Evolutionary conservation across 2,113 vertebrate genomes (phyloP).

Genomic region (Psilopsiagon aurifrons): DNA sequence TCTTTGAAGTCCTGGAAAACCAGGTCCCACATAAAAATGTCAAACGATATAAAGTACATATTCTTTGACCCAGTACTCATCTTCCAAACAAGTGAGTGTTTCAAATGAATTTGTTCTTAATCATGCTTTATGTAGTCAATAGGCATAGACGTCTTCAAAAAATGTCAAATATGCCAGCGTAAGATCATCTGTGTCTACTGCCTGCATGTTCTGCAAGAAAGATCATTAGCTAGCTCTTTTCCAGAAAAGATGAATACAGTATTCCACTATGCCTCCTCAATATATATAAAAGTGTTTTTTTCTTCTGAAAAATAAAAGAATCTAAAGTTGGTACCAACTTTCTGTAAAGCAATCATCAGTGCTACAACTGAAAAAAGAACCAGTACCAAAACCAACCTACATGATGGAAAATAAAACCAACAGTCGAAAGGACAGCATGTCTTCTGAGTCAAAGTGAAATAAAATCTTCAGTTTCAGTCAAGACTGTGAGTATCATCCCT

Average conservation of each 20-base stretch:
- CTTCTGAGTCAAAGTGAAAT: neutral
- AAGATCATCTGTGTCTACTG: neutral
- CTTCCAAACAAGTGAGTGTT: neutral
- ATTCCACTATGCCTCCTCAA: neutral
- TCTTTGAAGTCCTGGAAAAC: neutral
- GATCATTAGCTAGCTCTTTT: neutral
- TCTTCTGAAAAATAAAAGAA: neutral
- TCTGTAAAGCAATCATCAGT: neutral
- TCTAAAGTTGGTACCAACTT: neutral
- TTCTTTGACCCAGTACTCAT: neutral
- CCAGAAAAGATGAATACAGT: neutral
- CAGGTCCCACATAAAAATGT: neutral
- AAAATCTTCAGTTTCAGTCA: neutral
- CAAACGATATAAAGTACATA: neutral
- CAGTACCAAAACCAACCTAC: neutral
- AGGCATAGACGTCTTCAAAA: neutral
- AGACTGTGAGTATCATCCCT: neutral
- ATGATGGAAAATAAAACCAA: neutral
- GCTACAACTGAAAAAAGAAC: neutral
- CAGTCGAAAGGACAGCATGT: neutral
- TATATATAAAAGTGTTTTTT: neutral
- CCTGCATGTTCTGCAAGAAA: neutral
- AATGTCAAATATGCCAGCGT: neutral
- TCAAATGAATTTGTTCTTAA: neutral
- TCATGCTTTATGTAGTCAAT: neutral